Percentiles rank a stretch among this genome's conserved stretches.
phyloP scores from a whole-genome alignment of 2,113 vertebrate species.

The Sarotherodon lohbergeri region DNA sequence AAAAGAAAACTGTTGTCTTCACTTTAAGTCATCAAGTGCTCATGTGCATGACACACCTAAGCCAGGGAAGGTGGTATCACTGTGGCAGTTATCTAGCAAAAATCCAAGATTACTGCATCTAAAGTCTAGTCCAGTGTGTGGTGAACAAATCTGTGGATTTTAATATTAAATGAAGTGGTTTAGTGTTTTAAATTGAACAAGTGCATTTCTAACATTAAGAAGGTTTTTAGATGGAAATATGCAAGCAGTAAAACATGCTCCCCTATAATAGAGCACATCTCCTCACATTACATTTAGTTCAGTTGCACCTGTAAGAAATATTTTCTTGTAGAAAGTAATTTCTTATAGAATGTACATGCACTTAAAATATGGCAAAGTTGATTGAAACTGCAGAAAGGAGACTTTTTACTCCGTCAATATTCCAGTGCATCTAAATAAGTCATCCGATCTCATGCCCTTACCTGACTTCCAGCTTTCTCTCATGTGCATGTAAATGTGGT shows the following conservation, averaged over 20 bases:
- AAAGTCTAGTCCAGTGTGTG: neutral
- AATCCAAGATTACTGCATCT: neutral
- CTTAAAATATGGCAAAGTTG: neutral
- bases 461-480: neutral
- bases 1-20: neutral
- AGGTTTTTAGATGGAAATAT: neutral
- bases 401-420: neutral
- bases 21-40: neutral
- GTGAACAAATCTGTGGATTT: neutral
- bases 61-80: neutral
- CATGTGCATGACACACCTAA: neutral
- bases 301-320: neutral
- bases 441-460: neutral
- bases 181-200: neutral
- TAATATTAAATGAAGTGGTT: neutral
- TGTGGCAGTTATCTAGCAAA: neutral
- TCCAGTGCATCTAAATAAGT: neutral
- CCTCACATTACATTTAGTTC: neutral
- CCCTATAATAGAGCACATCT: neutral
- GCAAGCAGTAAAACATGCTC: neutral
- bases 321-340: neutral
- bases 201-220: neutral
- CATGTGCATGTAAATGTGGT: constrained; percentile 28
- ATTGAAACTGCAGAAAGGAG: neutral
- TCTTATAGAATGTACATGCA: neutral